Conservation (phyloP, 2,113 vertebrate genomes). For the Vidua chalybeata region DNA sequence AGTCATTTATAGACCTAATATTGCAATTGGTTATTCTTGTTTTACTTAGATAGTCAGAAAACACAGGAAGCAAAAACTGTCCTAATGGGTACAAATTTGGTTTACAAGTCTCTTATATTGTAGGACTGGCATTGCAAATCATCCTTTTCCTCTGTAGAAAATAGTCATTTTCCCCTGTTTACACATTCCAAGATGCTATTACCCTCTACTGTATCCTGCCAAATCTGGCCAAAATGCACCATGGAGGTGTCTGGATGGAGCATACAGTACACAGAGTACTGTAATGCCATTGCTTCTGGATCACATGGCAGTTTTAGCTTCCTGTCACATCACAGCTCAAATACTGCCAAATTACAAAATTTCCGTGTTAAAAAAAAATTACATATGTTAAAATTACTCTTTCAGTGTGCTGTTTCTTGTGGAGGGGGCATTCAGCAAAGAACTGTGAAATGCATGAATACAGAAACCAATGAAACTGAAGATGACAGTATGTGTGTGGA, state of each 20-base stretch:
- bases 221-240: not conserved
- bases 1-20: not conserved
- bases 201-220: not conserved
- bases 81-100: not conserved
- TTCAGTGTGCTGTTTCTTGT: constrained; percentile 77
- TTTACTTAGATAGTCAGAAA: not conserved
- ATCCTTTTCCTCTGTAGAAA: not conserved
- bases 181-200: not conserved
- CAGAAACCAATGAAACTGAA: constrained; percentile 54
- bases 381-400: not conserved
- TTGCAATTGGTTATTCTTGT: not conserved
- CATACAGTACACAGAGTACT: not conserved
- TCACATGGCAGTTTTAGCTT: not conserved
- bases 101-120: not conserved
- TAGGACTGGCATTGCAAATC: not conserved
- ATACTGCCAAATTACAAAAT: not conserved
- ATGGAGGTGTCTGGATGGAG: not conserved
- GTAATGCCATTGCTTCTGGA: not conserved
- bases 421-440: constrained; percentile 75
- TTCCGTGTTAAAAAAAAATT: not conserved
- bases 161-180: not conserved
- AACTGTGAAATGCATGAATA: constrained; percentile 63
- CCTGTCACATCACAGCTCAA: not conserved
- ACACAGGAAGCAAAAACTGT: not conserved
- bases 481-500: constrained; percentile 57